These are phyloP conservation scores for Bellardia bayeri DNA, from an alignment of 2,888 invertebrate genomes.

Conservation along the genomic window DNA sequence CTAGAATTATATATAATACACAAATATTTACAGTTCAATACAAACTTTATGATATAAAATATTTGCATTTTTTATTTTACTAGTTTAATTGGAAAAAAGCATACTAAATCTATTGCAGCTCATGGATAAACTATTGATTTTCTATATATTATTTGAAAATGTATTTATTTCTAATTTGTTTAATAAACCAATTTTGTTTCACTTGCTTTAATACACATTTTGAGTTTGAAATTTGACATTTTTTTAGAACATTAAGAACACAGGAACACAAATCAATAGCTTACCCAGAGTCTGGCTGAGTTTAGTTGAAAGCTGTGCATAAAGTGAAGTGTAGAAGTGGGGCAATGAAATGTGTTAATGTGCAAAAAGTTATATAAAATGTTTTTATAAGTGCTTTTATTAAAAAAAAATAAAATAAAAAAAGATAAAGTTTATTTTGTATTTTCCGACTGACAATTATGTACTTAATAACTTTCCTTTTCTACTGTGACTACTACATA, in stretches of 20 bases:
- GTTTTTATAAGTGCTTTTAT: not conserved
- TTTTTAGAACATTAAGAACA: constrained; percentile 64
- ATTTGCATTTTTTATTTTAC: not conserved
- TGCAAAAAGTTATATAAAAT: not conserved
- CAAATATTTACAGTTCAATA: constrained; percentile 80
- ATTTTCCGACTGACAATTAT: too few relatives aligned
- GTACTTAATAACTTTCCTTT: too few relatives aligned
- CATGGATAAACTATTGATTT: constrained; percentile 89
- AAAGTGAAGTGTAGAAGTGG: not conserved
- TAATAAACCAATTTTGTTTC: constrained; percentile 9
- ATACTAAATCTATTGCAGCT: constrained; percentile 82
- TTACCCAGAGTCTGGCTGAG: constrained; percentile 79
- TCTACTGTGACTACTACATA: too few relatives aligned
- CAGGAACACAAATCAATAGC: constrained; percentile 85
- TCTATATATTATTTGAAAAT: constrained; percentile 49
- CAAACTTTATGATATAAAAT: constrained; percentile 22
- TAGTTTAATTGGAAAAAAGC: not conserved
- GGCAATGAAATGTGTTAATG: not conserved
- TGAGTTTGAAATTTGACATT: constrained; percentile 8
- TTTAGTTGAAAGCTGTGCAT: constrained; percentile 52
- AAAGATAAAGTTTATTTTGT: too few relatives aligned
- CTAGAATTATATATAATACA: constrained; percentile 85
- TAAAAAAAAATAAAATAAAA: too few relatives aligned
- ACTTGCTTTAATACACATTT: not conserved
- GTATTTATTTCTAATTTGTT: constrained; percentile 75